Evolutionary conservation across 2,113 vertebrate species (phyloP), one percentile per base, ranked within the genome.

Genomic region (Ceratotherium simum): DNA sequence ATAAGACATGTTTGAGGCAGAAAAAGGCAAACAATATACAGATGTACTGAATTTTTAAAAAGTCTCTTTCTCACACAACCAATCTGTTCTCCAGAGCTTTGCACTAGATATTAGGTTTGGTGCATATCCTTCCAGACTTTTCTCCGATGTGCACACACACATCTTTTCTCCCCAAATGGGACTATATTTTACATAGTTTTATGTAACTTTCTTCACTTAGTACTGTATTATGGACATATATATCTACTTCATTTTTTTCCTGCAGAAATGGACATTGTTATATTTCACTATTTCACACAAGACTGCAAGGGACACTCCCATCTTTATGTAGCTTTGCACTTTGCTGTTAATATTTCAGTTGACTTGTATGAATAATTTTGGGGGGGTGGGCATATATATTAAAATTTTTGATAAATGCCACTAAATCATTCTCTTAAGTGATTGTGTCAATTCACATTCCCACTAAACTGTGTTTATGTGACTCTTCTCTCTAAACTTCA

Each of bases 1-100:
- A 83, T 36, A 79, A 48, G 56, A 46, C 21, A 36, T 14, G 4
- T 13, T 31, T 13, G 8, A 96, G 72, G 60, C 81, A 95, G 85
- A 73, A 81, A 82, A 93, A 97, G 69, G 81, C 67, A 70, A 96
- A 86, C 42, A 78, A 67, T n/a, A 80, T 9, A 70, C 69, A 97
- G 81, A 78, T 46, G 21, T 33, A 65, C 14, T 95, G 80, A 90
- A 92, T 72, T 80, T 67, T 25, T 1, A n/a, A 69, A n/a, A 89
- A 87, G 12, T 42, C 65, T 92, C 56, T 79, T 31, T 78, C 54
- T 72, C 16, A 78, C 14, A 58, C 51, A 79, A 72, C 33, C 70
- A n/a, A 73, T 58, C n/a, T 81, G 54, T 78, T 75, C 58, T 86
- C 62, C 23, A 87, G 58, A 69, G 65, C 36, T 64, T 90, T 73